A percentile compares a stretch with the other conserved stretches of the same genome.
Evolutionary conservation across 2,113 vertebrate genomes (phyloP).

Genomic region (Poeciliopsis retropinna): DNA sequence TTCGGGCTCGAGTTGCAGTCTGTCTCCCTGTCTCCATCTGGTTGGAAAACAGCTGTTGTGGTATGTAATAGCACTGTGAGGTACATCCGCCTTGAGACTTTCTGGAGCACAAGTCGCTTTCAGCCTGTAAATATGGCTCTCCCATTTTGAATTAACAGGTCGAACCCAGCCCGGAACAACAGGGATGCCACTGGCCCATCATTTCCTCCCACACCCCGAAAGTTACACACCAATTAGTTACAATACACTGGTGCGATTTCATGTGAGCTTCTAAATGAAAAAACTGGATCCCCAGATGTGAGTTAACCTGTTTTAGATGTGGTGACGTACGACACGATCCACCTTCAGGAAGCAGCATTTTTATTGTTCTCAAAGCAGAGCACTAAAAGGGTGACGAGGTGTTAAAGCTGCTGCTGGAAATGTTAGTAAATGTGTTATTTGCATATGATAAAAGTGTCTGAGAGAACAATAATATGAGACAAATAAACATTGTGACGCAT

Average conservation of each 20-base stretch:
- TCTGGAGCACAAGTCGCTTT: conserved; percentile 33
- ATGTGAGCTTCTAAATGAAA: conserved; percentile 27
- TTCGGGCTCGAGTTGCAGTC: conserved; percentile 35
- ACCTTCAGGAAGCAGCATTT: too few relatives aligned
- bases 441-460: too few relatives aligned
- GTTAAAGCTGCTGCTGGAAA: too few relatives aligned
- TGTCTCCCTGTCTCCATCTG: conserved; percentile 33
- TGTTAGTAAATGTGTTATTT: too few relatives aligned
- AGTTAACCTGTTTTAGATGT: conserved; percentile 4
- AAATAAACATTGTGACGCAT: too few relatives aligned
- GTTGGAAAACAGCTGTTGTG: conserved; percentile 56
- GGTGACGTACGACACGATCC: too few relatives aligned
- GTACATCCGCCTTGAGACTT: conserved; percentile 36
- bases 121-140: conserved; percentile 16
- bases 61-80: conserved; percentile 18
- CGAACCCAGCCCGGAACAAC: conserved; percentile 25
- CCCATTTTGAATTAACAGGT: conserved; percentile 42
- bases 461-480: too few relatives aligned
- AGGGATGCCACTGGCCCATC: not conserved
- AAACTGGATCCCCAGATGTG: conserved; percentile 22
- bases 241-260: conserved; percentile 39
- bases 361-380: too few relatives aligned
- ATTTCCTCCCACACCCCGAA: conserved; percentile 14
- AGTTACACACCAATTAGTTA: conserved; percentile 16
- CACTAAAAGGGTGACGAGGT: too few relatives aligned